phyloP scores from a whole-genome alignment of 2,113 vertebrate species.

The Pica pica region DNA sequence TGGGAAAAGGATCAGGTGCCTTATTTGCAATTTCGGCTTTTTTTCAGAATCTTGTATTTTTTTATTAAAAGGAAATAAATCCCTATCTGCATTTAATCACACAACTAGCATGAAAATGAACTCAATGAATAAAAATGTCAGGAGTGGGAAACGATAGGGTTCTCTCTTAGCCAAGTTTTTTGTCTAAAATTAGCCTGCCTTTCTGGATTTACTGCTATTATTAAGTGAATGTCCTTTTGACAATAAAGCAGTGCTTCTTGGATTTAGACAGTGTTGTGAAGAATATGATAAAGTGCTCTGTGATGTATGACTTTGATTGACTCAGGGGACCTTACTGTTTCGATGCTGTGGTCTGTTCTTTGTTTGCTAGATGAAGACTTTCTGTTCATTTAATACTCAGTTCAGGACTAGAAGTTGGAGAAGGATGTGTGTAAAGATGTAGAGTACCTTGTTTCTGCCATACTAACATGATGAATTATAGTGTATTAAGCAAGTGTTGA shows the following conservation, averaged over 20 bases:
- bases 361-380: conserved; percentile 62
- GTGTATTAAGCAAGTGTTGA: conserved; percentile 78
- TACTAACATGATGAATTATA: conserved; percentile 74
- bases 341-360: conserved; percentile 64
- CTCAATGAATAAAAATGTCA: conserved; percentile 77
- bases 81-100: conserved; percentile 74
- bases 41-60: conserved; percentile 55
- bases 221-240: conserved; percentile 69
- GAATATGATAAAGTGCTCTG: conserved; percentile 62
- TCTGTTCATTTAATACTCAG: conserved; percentile 50
- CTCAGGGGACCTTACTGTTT: conserved; percentile 64
- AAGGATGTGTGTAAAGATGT: conserved; percentile 52
- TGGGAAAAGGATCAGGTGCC: conserved; percentile 63
- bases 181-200: conserved; percentile 71
- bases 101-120: conserved; percentile 72
- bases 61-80: conserved; percentile 74
- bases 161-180: conserved; percentile 64
- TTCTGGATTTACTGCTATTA: conserved; percentile 72
- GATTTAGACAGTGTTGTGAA: conserved; percentile 55
- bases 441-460: conserved; percentile 74
- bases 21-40: conserved; percentile 63
- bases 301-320: conserved; percentile 67
- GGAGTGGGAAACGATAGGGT: conserved; percentile 69
- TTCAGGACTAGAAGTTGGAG: conserved; percentile 68
- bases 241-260: conserved; percentile 66